These are phyloP conservation scores for Erythrolamprus reginae DNA, from an alignment of 2,113 vertebrate genomes.

Conservation along the genomic window DNA sequence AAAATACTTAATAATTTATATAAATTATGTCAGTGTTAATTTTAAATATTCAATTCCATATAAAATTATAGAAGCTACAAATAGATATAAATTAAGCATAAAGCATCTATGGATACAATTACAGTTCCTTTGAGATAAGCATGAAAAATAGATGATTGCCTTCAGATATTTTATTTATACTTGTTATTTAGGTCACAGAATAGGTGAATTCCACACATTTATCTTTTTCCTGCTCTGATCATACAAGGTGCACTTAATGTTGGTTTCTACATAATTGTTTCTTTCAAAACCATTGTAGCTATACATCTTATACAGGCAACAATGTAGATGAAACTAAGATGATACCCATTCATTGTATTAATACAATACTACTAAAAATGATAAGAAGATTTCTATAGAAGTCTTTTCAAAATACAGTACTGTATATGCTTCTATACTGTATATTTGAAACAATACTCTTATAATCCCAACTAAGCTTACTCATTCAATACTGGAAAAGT, in stretches of 20 bases:
- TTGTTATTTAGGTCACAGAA: conserved; percentile 13
- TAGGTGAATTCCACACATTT: not conserved
- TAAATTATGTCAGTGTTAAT: conserved; percentile 20
- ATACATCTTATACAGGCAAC: conserved; percentile 9
- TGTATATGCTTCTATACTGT: too few relatives aligned
- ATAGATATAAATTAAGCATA: not conserved
- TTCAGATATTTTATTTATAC: conserved; percentile 24
- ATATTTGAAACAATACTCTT: not conserved
- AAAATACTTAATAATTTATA: conserved; percentile 3
- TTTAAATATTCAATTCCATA: not conserved
- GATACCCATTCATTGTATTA: not conserved
- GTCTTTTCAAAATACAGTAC: not conserved
- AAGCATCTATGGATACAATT: not conserved
- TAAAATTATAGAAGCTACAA: not conserved
- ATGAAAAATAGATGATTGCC: conserved; percentile 18
- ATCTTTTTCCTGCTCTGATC: not conserved
- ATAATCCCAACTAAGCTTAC: not conserved
- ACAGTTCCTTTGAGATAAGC: not conserved
- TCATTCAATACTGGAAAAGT: not conserved
- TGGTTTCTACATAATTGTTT: not conserved
- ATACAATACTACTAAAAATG: not conserved
- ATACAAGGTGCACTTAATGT: not conserved
- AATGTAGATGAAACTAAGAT: not conserved
- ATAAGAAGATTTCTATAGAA: not conserved
- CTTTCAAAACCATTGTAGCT: conserved; percentile 13